Evolutionary conservation across 2,888 invertebrate genomes (phyloP).

Genomic region (Acleris laterana): DNA sequence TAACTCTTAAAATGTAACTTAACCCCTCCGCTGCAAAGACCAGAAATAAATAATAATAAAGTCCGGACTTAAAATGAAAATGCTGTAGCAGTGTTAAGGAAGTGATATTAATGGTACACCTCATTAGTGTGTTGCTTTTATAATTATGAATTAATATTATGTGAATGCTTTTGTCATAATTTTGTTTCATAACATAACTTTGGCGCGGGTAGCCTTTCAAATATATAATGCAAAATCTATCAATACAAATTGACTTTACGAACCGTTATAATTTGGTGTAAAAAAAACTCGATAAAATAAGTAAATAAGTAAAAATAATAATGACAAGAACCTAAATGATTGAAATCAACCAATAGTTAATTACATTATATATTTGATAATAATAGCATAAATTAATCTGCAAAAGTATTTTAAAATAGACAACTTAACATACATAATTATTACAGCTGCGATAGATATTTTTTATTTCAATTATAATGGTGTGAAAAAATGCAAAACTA

Average conservation of each 20-base stretch:
- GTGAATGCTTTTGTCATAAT: constrained; percentile 24
- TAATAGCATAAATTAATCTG: no score
- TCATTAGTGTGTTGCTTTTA: constrained; percentile 36
- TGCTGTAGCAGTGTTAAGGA: constrained; percentile 76
- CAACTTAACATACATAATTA: no score
- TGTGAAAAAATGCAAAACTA: no score
- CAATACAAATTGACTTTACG: not conserved
- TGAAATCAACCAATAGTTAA: not conserved
- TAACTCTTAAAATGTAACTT: constrained; percentile 20
- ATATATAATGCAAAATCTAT: not conserved
- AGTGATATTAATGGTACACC: constrained; percentile 76
- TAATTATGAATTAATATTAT: constrained; percentile 37
- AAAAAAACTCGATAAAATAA: no score
- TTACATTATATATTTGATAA: no score
- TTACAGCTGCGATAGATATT: no score
- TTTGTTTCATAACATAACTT: not conserved
- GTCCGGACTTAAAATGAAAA: constrained; percentile 80
- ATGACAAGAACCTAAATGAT: no score
- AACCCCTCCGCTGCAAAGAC: constrained; percentile 34
- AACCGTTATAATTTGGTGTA: no score
- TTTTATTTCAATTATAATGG: no score
- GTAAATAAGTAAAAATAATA: no score
- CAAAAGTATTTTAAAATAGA: no score
- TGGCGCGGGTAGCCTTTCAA: not conserved
- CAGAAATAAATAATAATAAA: constrained; percentile 73